Conservation (phyloP, 2,888 invertebrate genomes). For the Sthenelais limicola region DNA sequence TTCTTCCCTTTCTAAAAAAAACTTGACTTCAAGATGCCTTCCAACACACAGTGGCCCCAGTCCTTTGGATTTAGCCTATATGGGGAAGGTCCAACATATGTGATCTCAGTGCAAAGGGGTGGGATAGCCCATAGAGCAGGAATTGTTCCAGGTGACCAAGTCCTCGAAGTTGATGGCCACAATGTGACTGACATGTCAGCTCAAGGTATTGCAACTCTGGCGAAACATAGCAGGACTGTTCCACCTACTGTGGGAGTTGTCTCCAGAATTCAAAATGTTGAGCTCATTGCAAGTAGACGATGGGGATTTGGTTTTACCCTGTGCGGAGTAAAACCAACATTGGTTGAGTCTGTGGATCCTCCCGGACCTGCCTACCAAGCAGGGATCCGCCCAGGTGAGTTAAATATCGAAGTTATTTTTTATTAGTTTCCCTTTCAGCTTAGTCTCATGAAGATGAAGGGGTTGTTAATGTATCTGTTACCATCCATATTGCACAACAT, state of each 20-base stretch:
- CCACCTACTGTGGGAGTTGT: slow-evolving; percentile 69
- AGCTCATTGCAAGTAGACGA: slow-evolving; percentile 55
- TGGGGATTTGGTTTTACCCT: slow-evolving; percentile 66
- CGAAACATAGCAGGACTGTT: slow-evolving; percentile 56
- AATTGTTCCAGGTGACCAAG: slow-evolving; percentile 66
- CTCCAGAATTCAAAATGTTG: slow-evolving; percentile 60
- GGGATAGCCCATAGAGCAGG: slow-evolving; percentile 66
- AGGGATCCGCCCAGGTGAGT: slow-evolving; percentile 65
- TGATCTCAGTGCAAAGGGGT: slow-evolving; percentile 63
- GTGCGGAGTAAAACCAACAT: slow-evolving; percentile 60
- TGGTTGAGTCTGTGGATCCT: slow-evolving; percentile 62
- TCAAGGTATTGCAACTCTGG: slow-evolving; percentile 61
- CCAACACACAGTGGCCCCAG: slow-evolving; percentile 62
- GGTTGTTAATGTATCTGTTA: no score
- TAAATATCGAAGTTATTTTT: no score
- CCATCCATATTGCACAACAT: no score
- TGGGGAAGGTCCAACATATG: slow-evolving; percentile 69
- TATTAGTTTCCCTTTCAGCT: background rate
- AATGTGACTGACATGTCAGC: slow-evolving; percentile 66
- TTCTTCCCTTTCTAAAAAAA: no score
- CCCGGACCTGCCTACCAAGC: slow-evolving; percentile 64
- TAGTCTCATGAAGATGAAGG: no score
- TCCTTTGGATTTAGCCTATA: slow-evolving; percentile 68
- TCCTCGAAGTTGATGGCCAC: slow-evolving; percentile 67
- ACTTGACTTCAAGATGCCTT: background rate